Base-by-base conservation (phyloP, 2,888 invertebrate species). In the Idaea dimidiata region DNA sequence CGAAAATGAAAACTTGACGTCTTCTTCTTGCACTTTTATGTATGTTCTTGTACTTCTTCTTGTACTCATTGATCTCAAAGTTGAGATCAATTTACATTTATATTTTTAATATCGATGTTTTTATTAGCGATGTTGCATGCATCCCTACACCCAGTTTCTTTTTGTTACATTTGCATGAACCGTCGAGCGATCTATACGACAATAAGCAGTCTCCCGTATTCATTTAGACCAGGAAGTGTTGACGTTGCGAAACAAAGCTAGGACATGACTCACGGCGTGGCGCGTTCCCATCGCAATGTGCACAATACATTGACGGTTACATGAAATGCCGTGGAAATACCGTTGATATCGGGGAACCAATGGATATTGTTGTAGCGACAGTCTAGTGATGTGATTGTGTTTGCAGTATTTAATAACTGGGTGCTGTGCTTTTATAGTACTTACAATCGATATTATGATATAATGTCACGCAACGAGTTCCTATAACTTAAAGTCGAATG, bases 211-310 rank as follows among this genome's bases (percentile, higher is more conserved):
- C 79, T 83, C 81, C 74, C 75, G 79, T 80, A 79, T 82, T 83
- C 81, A 82, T 84, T 82, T 81, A 78, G 79, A 76, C 68, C 73
- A 74, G 78, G 76, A 77, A 86, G 83, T 82, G 84, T 83, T 82
- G 84, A 83, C 85, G 80, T 76, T 65, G 69, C 62, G 68, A 78
- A 77, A 85, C 85, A 86, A 86, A 76, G 65, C 69, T 71, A 85
- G 86, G 84, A 83, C 82, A 85, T 86, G 84, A 83, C 82, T 79
- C 43, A 43, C 66, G 65, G 66, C 24, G 24, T 66, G 65, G 66
- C 24, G 24, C 73, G 74, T 77, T 74, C 71, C 72, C 74, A 73
- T 75, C 79, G 74, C 74, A 60, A 55, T 58, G 68, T 68, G 59
- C 73, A 84, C 80, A 84, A 83, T 83, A 83, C 84, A 82, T 75